Base-by-base conservation (phyloP, 2,888 invertebrate genomes). In the Cylindroiulus punctatus region DNA sequence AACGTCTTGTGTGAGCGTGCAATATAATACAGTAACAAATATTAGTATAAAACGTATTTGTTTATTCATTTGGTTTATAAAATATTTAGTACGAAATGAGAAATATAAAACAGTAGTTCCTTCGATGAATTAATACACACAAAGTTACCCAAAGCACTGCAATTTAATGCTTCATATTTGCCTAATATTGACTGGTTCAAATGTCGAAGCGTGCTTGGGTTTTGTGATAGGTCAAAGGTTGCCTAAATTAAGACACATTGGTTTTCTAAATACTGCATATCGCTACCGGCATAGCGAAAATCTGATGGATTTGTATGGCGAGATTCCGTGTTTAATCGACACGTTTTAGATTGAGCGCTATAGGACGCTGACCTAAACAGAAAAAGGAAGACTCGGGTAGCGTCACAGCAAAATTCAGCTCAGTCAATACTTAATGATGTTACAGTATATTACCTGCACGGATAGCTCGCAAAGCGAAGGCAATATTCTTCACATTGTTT, bases 241-340 rank as follows among this genome's bases (percentile, higher is more conserved):
- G n/a, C 10, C 26, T 65, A 65, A 65, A 26, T 26, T 47, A 84
- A 47, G 84, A 85, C 42, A 85, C 93, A 93, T 89, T 92, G 92
- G 89, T 93, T 93, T 89, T 93, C 93, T 89, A 92, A 91, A 89
- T 93, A 93, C 89, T 93, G 92, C 83, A 92, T 90, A 89, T 91
- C 90, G 52, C 90, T 90, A 88, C 89, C 89, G 85, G 90, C 90
- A 86, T 90, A 89, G 30, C 86, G 84, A 89, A 92, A 91, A 85
- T 91, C 91, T 86, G 91, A 90, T 26, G 92, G 92, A 86, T 91
- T 91, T 5, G 92, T 92, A 83, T 93, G 90, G 86, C 92, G 89
- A 83, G 92, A 92, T 87, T 92, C 92, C 32, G 91, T 90, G 88
- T 91, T 92, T 84, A 92, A 88, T 87, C 91, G 91, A 89, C 92